phyloP scores from a whole-genome alignment of 2,113 vertebrate species.

The Pollachius pollachius region DNA sequence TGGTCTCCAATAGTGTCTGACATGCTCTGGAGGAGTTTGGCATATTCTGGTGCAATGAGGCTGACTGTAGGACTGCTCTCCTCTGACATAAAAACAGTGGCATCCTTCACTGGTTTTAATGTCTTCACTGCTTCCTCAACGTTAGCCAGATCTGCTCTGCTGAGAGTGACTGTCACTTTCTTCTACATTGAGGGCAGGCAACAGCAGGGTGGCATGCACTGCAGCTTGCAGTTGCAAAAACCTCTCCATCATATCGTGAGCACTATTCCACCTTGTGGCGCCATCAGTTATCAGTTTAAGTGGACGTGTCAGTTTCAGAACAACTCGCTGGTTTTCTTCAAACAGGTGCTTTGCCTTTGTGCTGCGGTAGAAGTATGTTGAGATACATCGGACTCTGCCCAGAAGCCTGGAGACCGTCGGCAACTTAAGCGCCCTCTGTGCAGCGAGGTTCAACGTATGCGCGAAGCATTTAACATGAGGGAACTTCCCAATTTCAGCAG shows the following conservation, averaged over 20 bases:
- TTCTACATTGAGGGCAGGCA: background rate
- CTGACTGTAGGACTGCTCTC: background rate
- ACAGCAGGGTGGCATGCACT: conserved; percentile 7
- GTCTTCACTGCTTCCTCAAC: background rate
- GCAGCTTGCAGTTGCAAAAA: conserved; percentile 20
- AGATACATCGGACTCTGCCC: conserved; percentile 22
- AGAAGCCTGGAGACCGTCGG: conserved; percentile 16
- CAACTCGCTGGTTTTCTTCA: conserved; percentile 7
- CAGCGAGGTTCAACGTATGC: conserved; percentile 23
- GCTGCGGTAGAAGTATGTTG: conserved; percentile 20
- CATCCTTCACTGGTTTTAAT: conserved; percentile 1
- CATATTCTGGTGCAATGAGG: background rate
- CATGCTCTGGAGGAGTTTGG: background rate
- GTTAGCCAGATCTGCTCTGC: background rate
- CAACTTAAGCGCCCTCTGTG: conserved; percentile 28
- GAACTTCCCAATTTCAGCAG: conserved; percentile 11
- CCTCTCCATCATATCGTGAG: conserved; percentile 13
- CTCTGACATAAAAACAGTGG: background rate
- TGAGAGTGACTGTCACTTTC: conserved; percentile 8
- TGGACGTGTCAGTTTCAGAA: too few species aligned
- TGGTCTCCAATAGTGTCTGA: background rate
- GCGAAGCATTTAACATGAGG: conserved; percentile 13
- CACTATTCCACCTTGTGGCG: conserved; percentile 20
- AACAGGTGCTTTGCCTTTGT: conserved; percentile 26
- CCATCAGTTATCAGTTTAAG: background rate